Conservation (phyloP, 2,113 vertebrate genomes). For the Oceanites oceanicus region DNA sequence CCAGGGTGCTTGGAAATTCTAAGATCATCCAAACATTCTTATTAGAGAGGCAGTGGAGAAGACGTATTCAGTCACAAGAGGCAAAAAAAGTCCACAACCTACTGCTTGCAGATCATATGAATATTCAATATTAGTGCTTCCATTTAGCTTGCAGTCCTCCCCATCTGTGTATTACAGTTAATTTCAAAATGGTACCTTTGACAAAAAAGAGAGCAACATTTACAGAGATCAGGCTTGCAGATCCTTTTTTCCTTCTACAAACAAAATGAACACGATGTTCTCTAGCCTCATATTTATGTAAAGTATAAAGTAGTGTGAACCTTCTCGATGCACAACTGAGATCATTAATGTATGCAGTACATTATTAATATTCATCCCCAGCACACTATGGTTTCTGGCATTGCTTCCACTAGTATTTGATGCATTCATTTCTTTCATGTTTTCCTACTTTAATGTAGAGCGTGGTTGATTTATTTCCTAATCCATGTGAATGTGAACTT, state of each 20-base stretch:
- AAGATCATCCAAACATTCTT: not conserved
- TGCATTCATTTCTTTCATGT: conserved; percentile 36
- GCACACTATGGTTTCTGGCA: conserved; percentile 58
- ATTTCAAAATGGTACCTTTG: not conserved
- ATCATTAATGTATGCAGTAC: not conserved
- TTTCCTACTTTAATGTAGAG: conserved; percentile 37
- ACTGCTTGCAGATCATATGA: not conserved
- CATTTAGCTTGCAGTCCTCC: not conserved
- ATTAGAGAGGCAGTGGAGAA: conserved; percentile 35
- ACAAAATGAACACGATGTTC: not conserved
- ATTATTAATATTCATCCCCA: not conserved
- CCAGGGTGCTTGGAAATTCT: conserved; percentile 49
- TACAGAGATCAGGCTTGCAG: not conserved
- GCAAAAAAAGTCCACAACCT: not conserved
- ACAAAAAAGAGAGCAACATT: not conserved
- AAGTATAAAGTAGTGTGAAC: not conserved
- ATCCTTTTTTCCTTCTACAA: not conserved
- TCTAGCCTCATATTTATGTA: not conserved
- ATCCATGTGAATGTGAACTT: conserved; percentile 58
- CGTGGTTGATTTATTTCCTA: conserved; percentile 58
- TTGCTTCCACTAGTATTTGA: conserved; percentile 53
- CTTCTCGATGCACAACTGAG: not conserved
- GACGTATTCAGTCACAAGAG: not conserved
- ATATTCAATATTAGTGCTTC: not conserved
- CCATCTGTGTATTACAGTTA: not conserved